phyloP scores from a whole-genome alignment of 1,140 invertebrate species.

The Phthorimaea operculella region DNA sequence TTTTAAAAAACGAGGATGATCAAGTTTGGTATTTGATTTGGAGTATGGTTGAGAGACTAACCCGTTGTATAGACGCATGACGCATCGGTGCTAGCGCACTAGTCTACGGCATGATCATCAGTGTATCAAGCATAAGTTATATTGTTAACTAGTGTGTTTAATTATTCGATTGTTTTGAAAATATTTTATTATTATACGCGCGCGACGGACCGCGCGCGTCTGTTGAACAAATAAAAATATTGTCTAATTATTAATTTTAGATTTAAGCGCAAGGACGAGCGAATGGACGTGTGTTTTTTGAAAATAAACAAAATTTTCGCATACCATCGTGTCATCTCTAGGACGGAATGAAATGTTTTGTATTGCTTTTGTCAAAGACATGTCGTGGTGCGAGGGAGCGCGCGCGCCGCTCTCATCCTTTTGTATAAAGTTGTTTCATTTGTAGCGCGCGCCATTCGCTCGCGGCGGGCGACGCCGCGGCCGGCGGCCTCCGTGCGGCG shows the following conservation, averaged over 20 bases:
- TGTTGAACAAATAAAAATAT: constrained; percentile 68
- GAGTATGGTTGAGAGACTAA: constrained; percentile 18
- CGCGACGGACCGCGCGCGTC: constrained; percentile 56
- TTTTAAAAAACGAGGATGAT: constrained; percentile 38
- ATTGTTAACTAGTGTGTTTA: constrained; percentile 68
- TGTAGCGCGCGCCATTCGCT: constrained; percentile 26
- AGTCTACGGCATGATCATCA: constrained; percentile 20
- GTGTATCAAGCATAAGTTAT: constrained; percentile 48
- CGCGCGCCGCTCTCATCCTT: constrained; percentile 29
- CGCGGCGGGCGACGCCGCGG: constrained; percentile 5
- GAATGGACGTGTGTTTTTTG: constrained; percentile 64
- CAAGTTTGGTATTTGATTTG: constrained; percentile 36
- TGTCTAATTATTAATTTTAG: constrained; percentile 68
- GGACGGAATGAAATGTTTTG: constrained; percentile 65
- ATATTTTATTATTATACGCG: constrained; percentile 68
- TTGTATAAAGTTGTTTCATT: constrained; percentile 56
- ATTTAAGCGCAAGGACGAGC: constrained; percentile 63
- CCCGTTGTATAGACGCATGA: constrained; percentile 3
- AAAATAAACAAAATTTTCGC: constrained; percentile 55
- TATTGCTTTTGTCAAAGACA: constrained; percentile 63
- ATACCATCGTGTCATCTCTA: constrained; percentile 62
- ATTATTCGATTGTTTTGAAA: constrained; percentile 67
- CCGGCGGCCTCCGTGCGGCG: not conserved
- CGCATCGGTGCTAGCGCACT: constrained; percentile 7
- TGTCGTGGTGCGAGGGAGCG: constrained; percentile 32